A percentile compares a stretch with the other conserved stretches of the same genome.
Conservation (phyloP, 2,888 invertebrate genomes). For the Polydrusus cervinus region DNA sequence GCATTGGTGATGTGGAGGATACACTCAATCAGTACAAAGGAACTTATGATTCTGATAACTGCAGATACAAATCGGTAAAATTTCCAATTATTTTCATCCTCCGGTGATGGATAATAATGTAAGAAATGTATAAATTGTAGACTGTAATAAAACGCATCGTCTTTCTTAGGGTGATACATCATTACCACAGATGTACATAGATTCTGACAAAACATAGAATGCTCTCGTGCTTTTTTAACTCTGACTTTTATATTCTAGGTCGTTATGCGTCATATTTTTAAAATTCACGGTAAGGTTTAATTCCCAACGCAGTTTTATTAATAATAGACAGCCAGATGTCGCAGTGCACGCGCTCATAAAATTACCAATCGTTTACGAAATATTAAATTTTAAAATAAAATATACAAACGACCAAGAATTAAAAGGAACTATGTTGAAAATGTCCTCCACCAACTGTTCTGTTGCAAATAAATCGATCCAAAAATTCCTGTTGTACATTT, state of each 20-base stretch:
- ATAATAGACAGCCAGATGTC: not conserved
- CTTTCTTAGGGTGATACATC: slow-evolving; percentile 41
- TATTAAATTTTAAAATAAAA: no score
- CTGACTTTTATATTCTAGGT: not conserved
- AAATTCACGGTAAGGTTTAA: not conserved
- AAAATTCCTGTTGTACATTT: no score
- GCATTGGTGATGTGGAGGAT: slow-evolving; percentile 26
- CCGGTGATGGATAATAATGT: slow-evolving; percentile 33
- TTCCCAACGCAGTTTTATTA: not conserved
- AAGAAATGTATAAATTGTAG: slow-evolving; percentile 23
- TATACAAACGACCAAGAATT: no score
- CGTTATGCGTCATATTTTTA: not conserved
- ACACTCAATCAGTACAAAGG: slow-evolving; percentile 38
- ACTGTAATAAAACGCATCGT: slow-evolving; percentile 38
- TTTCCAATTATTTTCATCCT: slow-evolving; percentile 17
- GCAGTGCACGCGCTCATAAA: no score
- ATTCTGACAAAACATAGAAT: no score
- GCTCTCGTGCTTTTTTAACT: not conserved
- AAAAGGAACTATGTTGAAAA: no score
- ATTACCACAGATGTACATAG: not conserved
- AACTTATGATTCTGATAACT: slow-evolving; percentile 24
- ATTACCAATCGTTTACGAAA: no score
- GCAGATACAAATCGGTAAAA: slow-evolving; percentile 24
- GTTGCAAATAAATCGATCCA: no score
- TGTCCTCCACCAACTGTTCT: no score